Base-by-base conservation (phyloP, 2,797 vertebrate species). In the Chrysocyon brachyurus region DNA sequence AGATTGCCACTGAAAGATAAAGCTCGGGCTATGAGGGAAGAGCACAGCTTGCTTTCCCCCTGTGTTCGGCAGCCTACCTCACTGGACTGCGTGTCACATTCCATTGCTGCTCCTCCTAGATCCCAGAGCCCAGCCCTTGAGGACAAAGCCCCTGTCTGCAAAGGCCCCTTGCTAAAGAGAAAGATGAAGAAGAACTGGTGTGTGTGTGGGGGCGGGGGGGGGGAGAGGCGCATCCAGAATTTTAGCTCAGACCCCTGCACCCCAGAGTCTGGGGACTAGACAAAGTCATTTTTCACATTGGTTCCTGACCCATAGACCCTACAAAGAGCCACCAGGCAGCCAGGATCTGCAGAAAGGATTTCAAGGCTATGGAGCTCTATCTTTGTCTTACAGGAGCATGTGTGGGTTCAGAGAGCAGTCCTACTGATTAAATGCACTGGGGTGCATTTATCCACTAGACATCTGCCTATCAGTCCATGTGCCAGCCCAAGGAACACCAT, bases 341-440 rank as follows among this genome's bases (percentile, higher is more conserved):
- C 59, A 89, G 28, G 28, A 66, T 24, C 22, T 66, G 5, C 56
- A 52, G 10, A 79, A 54, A 12, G 87, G 52, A 17, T 31, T 49
- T 31, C 28, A 49, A 22, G 49, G 36, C 17, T 33, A 11, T 16
- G 40, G 70, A 49, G 12, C 46, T 63, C 49, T 66, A 49, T 31
- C 33, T 52, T 77, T 19, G 14, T 70, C 59, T 46, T n/a, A 11
- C 33, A 57, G 49, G 40, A 6, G 7, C 31, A 36, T 0, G 0
- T 2, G 12, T 6, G 15, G n/a, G 40, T 46, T 33, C 26, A 36
- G n/a, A 92, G 46, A 17, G 31, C 31, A 14, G 57, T 73, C n/a
- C 17, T 31, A 24, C 57, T 85, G 81, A 16, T 31, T 54, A 40
- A 85, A 77, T 4, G n/a, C 59, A 40, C 10, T 17, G 24, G 26